Base-by-base conservation (phyloP, 1,140 invertebrate genomes). In the Sminthurinus signatus region DNA sequence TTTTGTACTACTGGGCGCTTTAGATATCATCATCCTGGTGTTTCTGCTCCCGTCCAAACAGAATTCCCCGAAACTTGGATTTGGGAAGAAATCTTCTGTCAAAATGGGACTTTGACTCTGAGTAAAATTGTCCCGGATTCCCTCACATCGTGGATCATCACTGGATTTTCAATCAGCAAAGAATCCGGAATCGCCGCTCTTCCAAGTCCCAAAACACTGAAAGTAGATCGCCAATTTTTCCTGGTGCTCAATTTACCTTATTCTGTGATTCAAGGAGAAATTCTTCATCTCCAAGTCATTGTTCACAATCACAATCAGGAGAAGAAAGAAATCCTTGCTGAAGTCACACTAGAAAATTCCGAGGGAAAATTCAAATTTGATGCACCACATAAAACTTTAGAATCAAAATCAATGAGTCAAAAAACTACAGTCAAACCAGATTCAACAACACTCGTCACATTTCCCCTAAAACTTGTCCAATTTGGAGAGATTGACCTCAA, bases 131-230 rank as follows among this genome's bases (percentile, higher is more conserved):
- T 93, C 39, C 94, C 95, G 0, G 87, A 92, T 67, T 89, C 89
- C 0, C 90, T 97, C 14, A 96, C 91, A 0, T 91, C 90, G 1
- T 98, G 93, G 92, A 81, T 89, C 25, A 82, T 97, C 0, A 91
- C 88, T 28, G 96, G 89, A 0, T 98, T 98, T 75, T 91, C 94
- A 0, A 78, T 97, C 32, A 89, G 93, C 77, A 80, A 86, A 0
- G 79, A 86, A 14, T 78, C 86, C 57, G 96, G 66, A 19, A 51
- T 68, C 17, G 66, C 56, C 5, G 48, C 60, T 8, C 36, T 19
- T 4, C 21, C 19, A 4, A 19, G 15, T 0, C 54, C 39, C 29
- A 10, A 19, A 17, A 63, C 39, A 32, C 36, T 69, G 0, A 65
- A 15, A 19, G 60, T 57, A 14, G 58, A 62, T 31, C 52, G 67